Base-by-base conservation (phyloP, 2,113 vertebrate species). In the Okapia johnstoni region DNA sequence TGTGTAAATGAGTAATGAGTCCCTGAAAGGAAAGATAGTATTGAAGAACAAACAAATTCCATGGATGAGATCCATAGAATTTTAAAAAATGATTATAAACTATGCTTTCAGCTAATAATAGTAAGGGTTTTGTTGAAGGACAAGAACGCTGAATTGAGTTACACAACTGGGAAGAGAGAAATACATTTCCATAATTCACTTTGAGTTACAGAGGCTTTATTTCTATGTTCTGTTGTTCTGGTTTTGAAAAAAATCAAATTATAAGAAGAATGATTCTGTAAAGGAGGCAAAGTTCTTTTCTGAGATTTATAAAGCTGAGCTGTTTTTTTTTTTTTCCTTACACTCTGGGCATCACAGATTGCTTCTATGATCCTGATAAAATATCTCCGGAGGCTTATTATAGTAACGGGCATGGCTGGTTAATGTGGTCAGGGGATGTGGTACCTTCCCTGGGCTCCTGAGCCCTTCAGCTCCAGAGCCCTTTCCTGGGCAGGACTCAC, bases 91-190 rank as follows among this genome's bases (percentile, higher is more conserved):
- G 70, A 95, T 91, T 58, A 63, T 93, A 88, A 97, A 95, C 97
- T 88, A 88, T 52, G 60, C 89, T 96, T 98, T 96, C 89, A 88
- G 87, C 55, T 97, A 97, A 93, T 97, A 97, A 96, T 90, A 96
- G 92, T 66, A 80, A 87, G 48, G 3, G 66, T 97, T 98, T 97
- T 95, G 92, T 86, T 96, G 93, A 92, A 90, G 92, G 40, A 60
- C 81, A 77, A 97, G 85, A 94, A 85, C 25, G 28, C n/a, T 93
- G 95, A 97, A 85, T 81, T 86, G 85, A 90, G 79, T 94, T 96
- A 96, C 26, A 77, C 66, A 95, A 90, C 46, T 48, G 2, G 16
- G 5, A 33, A 85, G 79, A 92, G 54, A 95, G 63, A 95, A 96
- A 94, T 48, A 10, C n/a, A 83, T 94, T 97, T 96, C 76, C 76